Evolutionary conservation across 2,797 vertebrate genomes (phyloP).

Genomic region (Dermochelys coriacea): DNA sequence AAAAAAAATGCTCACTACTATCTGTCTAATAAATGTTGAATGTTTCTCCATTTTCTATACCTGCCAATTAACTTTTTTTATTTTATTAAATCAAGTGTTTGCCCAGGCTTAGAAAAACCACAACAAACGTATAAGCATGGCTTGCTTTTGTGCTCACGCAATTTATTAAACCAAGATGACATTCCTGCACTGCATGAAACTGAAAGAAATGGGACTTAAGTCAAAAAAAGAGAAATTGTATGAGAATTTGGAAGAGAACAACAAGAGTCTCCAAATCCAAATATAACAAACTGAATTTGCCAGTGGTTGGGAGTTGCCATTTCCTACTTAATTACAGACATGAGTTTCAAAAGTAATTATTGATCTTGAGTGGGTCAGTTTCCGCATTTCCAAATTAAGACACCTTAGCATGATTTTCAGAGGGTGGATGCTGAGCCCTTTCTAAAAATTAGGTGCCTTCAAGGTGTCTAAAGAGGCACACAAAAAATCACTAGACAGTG

Average conservation of each 20-base stretch:
- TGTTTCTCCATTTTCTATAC: background rate
- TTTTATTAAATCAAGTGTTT: conserved; percentile 27
- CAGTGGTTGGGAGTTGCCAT: background rate
- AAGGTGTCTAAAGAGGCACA: background rate
- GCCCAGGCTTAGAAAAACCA: conserved; percentile 19
- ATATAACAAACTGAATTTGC: background rate
- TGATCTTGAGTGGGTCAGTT: background rate
- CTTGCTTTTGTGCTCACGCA: background rate
- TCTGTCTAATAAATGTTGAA: background rate
- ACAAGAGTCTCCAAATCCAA: background rate
- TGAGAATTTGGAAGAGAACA: background rate
- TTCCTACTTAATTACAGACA: background rate
- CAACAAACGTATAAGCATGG: conserved; percentile 37
- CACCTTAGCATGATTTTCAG: background rate
- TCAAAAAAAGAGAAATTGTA: background rate
- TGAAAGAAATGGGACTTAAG: background rate
- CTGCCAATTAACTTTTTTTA: conserved; percentile 24
- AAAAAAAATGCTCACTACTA: background rate
- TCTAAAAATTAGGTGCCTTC: background rate
- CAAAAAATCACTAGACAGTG: background rate
- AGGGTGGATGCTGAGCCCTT: rapidly evolving
- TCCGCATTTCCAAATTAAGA: background rate
- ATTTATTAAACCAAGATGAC: conserved; percentile 52
- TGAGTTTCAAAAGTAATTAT: background rate
- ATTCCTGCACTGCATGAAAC: background rate